These are phyloP conservation scores for Hoplias malabaricus DNA, from an alignment of 2,113 vertebrate genomes.

Conservation along the genomic window DNA sequence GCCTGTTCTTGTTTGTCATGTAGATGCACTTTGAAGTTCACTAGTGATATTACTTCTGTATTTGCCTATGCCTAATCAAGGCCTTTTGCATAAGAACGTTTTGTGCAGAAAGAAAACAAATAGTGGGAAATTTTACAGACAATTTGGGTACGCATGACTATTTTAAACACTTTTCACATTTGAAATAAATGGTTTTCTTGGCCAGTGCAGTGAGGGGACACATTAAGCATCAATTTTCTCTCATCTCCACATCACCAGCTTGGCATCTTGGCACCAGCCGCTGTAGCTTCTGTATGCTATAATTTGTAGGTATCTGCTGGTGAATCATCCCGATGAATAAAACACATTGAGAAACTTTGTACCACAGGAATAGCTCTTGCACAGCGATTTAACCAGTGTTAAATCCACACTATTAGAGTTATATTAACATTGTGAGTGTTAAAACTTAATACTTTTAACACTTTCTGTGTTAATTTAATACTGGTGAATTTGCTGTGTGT, in stretches of 20 bases:
- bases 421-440: too few relatives aligned
- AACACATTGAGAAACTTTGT: background rate
- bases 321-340: constrained; percentile 6
- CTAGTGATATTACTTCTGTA: constrained; percentile 19
- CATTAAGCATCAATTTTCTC: constrained; percentile 12
- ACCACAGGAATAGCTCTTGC: background rate
- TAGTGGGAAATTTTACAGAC: constrained; percentile 12
- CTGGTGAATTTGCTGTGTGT: too few relatives aligned
- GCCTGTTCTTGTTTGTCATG: constrained; percentile 39
- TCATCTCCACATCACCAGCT: constrained; percentile 24
- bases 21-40: constrained; percentile 35
- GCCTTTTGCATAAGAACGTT: constrained; percentile 31
- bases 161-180: constrained; percentile 33
- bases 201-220: constrained; percentile 15
- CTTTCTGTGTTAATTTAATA: too few relatives aligned
- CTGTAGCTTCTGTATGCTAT: background rate
- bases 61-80: constrained; percentile 15
- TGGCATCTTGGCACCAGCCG: constrained; percentile 20
- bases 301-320: background rate
- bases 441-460: too few relatives aligned
- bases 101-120: constrained; percentile 36
- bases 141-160: constrained; percentile 2
- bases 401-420: too few relatives aligned
- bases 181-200: constrained; percentile 12
- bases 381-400: too few relatives aligned